Evolutionary conservation across 2,113 vertebrate genomes (phyloP).

Genomic region (Zootoca vivipara): DNA sequence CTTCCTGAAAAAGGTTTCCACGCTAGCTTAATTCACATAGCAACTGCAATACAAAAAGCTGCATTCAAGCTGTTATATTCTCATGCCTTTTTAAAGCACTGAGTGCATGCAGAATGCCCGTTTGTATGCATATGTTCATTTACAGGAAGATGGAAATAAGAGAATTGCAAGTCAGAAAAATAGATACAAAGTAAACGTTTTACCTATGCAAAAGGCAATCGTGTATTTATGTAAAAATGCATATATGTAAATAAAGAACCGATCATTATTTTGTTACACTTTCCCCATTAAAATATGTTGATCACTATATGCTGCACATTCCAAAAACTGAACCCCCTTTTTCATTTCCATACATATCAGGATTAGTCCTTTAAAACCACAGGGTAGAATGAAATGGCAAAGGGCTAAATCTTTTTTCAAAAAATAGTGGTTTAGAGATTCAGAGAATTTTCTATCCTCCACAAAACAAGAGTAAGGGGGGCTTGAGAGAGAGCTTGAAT

Average conservation of each 20-base stretch:
- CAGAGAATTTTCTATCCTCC: constrained; percentile 67
- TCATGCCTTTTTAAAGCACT: constrained; percentile 9
- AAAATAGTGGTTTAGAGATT: constrained; percentile 62
- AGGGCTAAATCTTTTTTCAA: constrained; percentile 53
- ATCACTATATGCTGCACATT: not conserved
- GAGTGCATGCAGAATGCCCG: not conserved
- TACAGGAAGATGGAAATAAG: constrained; percentile 11
- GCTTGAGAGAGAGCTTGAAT: constrained; percentile 69
- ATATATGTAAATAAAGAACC: not conserved
- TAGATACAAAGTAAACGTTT: not conserved
- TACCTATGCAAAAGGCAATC: constrained; percentile 1
- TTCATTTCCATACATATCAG: not conserved
- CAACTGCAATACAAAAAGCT: constrained; percentile 40
- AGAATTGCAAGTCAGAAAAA: constrained; percentile 14
- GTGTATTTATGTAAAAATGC: not conserved
- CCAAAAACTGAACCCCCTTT: not conserved
- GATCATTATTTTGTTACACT: not conserved
- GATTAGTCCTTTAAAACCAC: constrained; percentile 15
- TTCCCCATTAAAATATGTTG: not conserved
- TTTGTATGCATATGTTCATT: constrained; percentile 6
- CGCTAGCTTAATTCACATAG: constrained; percentile 5
- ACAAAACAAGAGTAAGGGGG: constrained; percentile 40
- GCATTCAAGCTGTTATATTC: constrained; percentile 18
- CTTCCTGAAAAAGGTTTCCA: constrained; percentile 22
- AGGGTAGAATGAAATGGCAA: constrained; percentile 25